Percentiles rank a stretch among this genome's conserved stretches.
Conservation (phyloP, 2,888 invertebrate genomes). For the Lasioglossum figueresi region DNA sequence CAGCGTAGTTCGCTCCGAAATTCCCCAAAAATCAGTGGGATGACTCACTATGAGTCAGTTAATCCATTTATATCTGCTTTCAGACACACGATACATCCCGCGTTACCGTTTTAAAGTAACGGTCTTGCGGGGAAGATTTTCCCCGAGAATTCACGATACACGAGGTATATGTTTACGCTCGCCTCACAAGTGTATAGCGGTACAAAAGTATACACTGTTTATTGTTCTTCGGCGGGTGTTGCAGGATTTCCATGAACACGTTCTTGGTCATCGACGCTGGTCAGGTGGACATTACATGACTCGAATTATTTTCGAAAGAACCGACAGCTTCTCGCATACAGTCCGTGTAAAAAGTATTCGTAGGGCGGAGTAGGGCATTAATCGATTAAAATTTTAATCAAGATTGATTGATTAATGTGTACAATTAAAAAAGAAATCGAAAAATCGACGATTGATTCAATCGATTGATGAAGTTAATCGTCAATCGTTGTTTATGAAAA, state of each 20-base stretch:
- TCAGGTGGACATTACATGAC: conserved; percentile 10
- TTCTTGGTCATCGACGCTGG: conserved; percentile 24
- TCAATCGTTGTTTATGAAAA: too few species aligned
- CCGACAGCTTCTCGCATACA: not conserved
- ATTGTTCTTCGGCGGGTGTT: conserved; percentile 39
- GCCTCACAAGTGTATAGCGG: conserved; percentile 37
- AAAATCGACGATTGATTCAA: too few species aligned
- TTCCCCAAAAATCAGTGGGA: conserved; percentile 50
- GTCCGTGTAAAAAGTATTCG: too few species aligned
- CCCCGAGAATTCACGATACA: conserved; percentile 46
- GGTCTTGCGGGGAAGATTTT: conserved; percentile 62
- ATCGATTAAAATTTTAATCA: too few species aligned
- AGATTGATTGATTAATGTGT: too few species aligned
- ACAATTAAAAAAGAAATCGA: too few species aligned
- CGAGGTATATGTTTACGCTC: conserved; percentile 27
- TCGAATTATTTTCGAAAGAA: not conserved
- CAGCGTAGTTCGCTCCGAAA: conserved; percentile 27
- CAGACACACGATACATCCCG: conserved; percentile 58
- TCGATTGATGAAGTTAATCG: too few species aligned
- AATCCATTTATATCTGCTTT: conserved; percentile 64
- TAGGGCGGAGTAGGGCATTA: too few species aligned
- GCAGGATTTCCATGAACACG: conserved; percentile 40
- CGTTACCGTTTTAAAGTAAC: conserved; percentile 67
- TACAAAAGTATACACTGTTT: conserved; percentile 41
- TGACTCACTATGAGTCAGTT: conserved; percentile 61